Evolutionary conservation across 2,888 invertebrate species (phyloP).

Genomic region (Lepidocyrtoides sp.): DNA sequence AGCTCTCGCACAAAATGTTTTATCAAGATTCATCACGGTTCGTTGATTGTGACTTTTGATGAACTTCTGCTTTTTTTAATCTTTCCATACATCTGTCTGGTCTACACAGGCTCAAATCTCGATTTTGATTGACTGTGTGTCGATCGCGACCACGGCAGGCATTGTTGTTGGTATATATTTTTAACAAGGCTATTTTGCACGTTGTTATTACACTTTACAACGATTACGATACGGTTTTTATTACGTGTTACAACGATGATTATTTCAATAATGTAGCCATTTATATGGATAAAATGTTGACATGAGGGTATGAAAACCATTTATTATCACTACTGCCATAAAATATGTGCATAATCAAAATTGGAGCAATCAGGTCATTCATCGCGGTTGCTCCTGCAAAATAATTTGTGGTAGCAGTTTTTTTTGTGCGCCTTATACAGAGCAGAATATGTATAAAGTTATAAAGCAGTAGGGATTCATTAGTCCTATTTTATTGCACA

Average conservation of each 20-base stretch:
- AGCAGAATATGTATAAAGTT: not conserved
- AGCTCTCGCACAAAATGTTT: too few species aligned
- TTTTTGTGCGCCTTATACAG: not conserved
- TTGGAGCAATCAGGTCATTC: slow-evolving; percentile 72
- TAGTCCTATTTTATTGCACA: slow-evolving; percentile 41
- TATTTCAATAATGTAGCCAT: slow-evolving; percentile 66
- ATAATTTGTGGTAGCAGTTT: not conserved
- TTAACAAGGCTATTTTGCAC: not conserved
- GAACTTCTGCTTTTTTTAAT: not conserved
- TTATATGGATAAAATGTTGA: slow-evolving; percentile 72
- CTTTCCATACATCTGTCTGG: not conserved
- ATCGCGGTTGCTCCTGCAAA: slow-evolving; percentile 14
- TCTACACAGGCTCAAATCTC: not conserved
- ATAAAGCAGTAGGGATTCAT: slow-evolving; percentile 61
- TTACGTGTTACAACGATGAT: slow-evolving; percentile 62
- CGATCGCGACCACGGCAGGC: not conserved
- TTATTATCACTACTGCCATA: slow-evolving; percentile 57
- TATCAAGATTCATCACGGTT: not conserved
- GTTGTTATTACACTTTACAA: slow-evolving; percentile 13
- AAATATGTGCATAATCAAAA: slow-evolving; percentile 62
- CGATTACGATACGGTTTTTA: slow-evolving; percentile 56
- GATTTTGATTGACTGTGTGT: not conserved
- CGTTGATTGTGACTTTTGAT: not conserved
- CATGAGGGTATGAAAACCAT: slow-evolving; percentile 49
- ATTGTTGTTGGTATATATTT: not conserved